A percentile compares a stretch with the other conserved stretches of the same genome.
Conservation (phyloP, 2,113 vertebrate genomes). For the Brachyistius frenatus region DNA sequence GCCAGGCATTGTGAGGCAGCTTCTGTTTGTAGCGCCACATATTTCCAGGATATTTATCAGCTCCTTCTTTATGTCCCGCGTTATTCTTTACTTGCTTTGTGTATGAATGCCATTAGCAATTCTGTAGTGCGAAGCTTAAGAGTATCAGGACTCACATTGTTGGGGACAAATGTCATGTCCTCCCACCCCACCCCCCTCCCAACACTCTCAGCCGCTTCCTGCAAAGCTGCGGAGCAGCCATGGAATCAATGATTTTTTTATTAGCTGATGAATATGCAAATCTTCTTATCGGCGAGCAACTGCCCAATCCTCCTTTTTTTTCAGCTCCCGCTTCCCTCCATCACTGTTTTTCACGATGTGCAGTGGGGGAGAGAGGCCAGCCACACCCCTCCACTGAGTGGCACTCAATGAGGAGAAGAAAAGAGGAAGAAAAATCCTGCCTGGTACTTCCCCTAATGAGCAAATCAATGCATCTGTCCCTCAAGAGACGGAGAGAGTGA, state of each 20-base stretch:
- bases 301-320: slow-evolving; percentile 71
- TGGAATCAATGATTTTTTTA: slow-evolving; percentile 85
- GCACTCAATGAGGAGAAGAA: slow-evolving; percentile 81
- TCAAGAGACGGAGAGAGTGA: slow-evolving; percentile 74
- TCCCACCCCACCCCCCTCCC: slow-evolving; percentile 46
- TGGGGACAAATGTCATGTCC: slow-evolving; percentile 82
- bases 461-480: slow-evolving; percentile 86
- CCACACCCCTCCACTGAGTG: slow-evolving; percentile 84
- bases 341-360: slow-evolving; percentile 84
- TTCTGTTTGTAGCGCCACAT: slow-evolving; percentile 62
- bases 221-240: slow-evolving; percentile 83
- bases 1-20: slow-evolving; percentile 59
- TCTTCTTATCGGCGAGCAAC: slow-evolving; percentile 75
- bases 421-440: slow-evolving; percentile 74
- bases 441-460: slow-evolving; percentile 84
- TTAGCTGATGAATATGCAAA: slow-evolving; percentile 91
- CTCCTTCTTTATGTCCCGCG: slow-evolving; percentile 48
- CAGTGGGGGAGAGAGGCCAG: slow-evolving; percentile 83
- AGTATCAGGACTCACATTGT: slow-evolving; percentile 70
- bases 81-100: slow-evolving; percentile 67
- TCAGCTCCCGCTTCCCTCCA: slow-evolving; percentile 56
- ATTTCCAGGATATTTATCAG: slow-evolving; percentile 76
- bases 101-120: slow-evolving; percentile 60
- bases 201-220: slow-evolving; percentile 51
- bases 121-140: slow-evolving; percentile 58